A percentile compares a stretch with the other conserved stretches of the same genome.
Evolutionary conservation across 2,888 invertebrate species (phyloP).

Genomic region (Heliconius charithonia): DNA sequence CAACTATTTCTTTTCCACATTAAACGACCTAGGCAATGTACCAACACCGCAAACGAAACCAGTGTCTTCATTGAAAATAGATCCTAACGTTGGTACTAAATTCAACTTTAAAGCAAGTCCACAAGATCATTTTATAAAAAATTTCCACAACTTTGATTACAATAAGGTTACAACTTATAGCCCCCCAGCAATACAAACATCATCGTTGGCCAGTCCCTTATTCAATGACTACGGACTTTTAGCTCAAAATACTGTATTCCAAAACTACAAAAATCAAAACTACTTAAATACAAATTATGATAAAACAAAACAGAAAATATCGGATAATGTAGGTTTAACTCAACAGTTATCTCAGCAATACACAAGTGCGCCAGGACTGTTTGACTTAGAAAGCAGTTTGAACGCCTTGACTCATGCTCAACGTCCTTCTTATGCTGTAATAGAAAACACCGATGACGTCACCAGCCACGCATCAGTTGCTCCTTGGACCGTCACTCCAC

Average conservation of each 20-base stretch:
- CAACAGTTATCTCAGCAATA: constrained; percentile 69
- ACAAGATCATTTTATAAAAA: constrained; percentile 74
- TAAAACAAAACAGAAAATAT: constrained; percentile 65
- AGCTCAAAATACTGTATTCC: constrained; percentile 63
- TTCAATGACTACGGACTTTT: constrained; percentile 56
- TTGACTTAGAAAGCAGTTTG: constrained; percentile 52
- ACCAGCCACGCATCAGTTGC: constrained; percentile 66
- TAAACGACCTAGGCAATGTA: constrained; percentile 71
- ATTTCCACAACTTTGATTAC: constrained; percentile 59
- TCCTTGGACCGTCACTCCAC: constrained; percentile 69
- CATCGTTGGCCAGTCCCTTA: constrained; percentile 63
- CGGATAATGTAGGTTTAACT: constrained; percentile 69
- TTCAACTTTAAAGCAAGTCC: constrained; percentile 75
- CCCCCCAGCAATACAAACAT: constrained; percentile 63
- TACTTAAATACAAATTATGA: constrained; percentile 61
- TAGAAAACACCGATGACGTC: constrained; percentile 69
- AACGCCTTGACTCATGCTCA: constrained; percentile 54
- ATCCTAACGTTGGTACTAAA: constrained; percentile 69
- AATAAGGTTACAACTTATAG: constrained; percentile 75
- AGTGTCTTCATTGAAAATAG: constrained; percentile 67
- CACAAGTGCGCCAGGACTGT: constrained; percentile 59
- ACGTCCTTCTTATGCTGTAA: constrained; percentile 75
- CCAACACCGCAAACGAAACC: constrained; percentile 77
- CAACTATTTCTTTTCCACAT: constrained; percentile 64
- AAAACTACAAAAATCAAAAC: constrained; percentile 64